Percentiles rank a stretch among this genome's conserved stretches.
These are phyloP conservation scores for Leucopsar rothschildi DNA, from an alignment of 2,113 vertebrate genomes.

Conservation along the genomic window DNA sequence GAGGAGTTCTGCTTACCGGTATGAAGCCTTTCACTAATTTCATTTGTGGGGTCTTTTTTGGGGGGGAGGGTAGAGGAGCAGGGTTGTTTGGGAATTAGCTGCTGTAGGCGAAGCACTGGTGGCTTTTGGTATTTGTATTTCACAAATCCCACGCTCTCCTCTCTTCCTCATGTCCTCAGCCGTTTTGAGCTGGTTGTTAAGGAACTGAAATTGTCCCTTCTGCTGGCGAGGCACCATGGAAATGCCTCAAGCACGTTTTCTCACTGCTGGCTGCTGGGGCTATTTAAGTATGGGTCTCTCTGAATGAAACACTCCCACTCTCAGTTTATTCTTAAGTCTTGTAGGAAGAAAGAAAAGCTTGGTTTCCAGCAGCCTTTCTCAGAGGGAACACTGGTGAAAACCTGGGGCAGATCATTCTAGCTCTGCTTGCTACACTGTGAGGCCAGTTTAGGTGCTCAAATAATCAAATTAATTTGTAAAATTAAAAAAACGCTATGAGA, in stretches of 20 bases:
- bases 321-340: neutral
- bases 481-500: neutral
- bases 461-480: neutral
- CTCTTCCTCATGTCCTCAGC: neutral
- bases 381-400: neutral
- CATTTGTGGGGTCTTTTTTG: neutral
- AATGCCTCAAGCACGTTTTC: neutral
- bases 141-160: accelerated
- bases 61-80: neutral
- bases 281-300: neutral
- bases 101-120: neutral
- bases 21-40: neutral
- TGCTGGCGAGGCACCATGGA: neutral
- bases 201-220: neutral
- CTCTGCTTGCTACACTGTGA: accelerated
- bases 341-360: neutral
- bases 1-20: conserved; percentile 97
- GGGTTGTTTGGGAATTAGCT: neutral
- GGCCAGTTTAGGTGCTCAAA: neutral
- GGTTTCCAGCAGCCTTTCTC: neutral
- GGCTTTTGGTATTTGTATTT: neutral
- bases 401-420: neutral
- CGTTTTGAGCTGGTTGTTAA: neutral
- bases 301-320: neutral
- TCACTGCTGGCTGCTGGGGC: neutral